A percentile compares a stretch with the other conserved stretches of the same genome.
phyloP scores from a whole-genome alignment of 2,113 vertebrate genomes.

The Miniopterus natalensis region DNA sequence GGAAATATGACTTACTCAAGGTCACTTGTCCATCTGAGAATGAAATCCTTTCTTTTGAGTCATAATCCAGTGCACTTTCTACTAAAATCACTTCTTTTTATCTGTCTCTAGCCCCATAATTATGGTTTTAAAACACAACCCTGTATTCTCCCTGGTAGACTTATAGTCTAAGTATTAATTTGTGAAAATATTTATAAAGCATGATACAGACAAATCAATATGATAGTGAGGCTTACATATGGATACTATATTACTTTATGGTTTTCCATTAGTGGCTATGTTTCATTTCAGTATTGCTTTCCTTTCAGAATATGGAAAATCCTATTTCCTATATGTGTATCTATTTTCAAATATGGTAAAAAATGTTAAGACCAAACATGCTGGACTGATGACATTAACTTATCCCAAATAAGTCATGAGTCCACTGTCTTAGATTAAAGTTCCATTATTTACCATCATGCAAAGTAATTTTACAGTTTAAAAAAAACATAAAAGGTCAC shows the following conservation, averaged over 20 bases:
- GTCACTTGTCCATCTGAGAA: background rate
- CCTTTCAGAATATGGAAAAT: background rate
- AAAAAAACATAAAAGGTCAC: background rate
- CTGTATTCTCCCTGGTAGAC: background rate
- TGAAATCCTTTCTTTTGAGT: background rate
- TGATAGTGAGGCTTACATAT: conserved; percentile 16
- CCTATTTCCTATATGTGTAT: background rate
- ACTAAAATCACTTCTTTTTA: background rate
- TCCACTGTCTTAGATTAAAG: background rate
- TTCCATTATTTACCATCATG: background rate
- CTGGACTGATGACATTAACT: background rate
- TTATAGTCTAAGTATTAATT: background rate
- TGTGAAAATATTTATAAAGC: conserved; percentile 1
- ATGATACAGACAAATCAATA: conserved; percentile 19
- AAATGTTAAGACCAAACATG: background rate
- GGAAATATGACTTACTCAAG: background rate
- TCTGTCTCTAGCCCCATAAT: background rate
- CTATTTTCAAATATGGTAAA: conserved; percentile 38
- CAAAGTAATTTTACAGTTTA: background rate
- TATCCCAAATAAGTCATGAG: conserved; percentile 1
- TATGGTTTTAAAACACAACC: conserved; percentile 22
- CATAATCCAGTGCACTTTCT: background rate
- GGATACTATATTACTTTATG: background rate
- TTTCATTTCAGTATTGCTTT: conserved; percentile 6
- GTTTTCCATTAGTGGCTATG: background rate